Percentiles rank a stretch among this genome's conserved stretches.
Conservation (phyloP, 1,140 invertebrate species). For the Drosophila athabasca region DNA sequence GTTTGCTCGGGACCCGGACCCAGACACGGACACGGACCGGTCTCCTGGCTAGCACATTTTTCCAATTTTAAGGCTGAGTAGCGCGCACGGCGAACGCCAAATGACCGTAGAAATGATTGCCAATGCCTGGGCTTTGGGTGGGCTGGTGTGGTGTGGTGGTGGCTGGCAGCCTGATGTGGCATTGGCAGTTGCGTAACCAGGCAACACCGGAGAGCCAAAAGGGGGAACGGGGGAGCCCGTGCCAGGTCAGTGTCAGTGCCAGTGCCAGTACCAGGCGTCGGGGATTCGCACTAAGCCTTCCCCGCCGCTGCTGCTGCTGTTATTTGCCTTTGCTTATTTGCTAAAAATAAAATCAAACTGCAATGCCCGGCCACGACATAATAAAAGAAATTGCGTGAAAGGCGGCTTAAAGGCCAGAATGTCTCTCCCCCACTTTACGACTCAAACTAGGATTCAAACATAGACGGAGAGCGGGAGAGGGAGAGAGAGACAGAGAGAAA, state of each 20-base stretch:
- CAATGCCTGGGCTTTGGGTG: constrained; percentile 17
- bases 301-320: constrained; percentile 32
- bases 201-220: constrained; percentile 40
- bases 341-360: constrained; percentile 80
- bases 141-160: background rate
- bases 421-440: constrained; percentile 33
- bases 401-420: constrained; percentile 52
- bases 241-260: background rate
- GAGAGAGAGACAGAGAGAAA: no score
- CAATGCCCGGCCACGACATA: constrained; percentile 50
- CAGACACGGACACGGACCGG: background rate
- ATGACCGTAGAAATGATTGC: constrained; percentile 81
- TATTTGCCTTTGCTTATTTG: constrained; percentile 77
- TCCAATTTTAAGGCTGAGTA: constrained; percentile 82
- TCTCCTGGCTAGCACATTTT: constrained; percentile 65
- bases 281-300: constrained; percentile 27
- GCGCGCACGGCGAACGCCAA: constrained; percentile 74
- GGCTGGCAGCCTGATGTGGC: background rate
- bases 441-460: constrained; percentile 6
- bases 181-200: constrained; percentile 60
- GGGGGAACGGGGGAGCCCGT: background rate
- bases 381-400: constrained; percentile 77
- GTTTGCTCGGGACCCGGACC: background rate
- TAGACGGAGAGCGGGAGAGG: background rate
- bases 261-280: background rate